Conservation (phyloP, 1,140 invertebrate genomes). For the Brachionus paranguensis region DNA sequence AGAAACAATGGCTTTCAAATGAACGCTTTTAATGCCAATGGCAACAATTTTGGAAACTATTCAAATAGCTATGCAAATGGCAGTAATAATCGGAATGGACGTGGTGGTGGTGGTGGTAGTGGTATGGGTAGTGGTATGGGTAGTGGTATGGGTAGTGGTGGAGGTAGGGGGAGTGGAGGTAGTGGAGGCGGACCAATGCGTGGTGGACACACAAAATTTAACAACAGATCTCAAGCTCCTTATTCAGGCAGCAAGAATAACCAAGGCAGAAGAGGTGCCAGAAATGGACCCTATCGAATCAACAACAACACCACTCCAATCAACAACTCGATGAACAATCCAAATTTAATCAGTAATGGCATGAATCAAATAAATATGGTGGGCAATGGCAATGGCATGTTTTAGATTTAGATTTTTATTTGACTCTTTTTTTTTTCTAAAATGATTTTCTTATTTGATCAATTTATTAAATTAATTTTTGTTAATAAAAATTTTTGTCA, state of each 20-base stretch:
- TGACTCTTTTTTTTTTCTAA: background rate
- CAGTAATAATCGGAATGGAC: background rate
- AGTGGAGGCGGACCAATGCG: background rate
- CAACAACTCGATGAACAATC: background rate
- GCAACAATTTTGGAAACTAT: background rate
- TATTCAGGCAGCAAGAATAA: background rate
- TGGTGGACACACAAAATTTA: background rate
- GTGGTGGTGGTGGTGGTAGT: background rate
- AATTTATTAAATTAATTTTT: background rate
- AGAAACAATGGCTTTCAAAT: background rate
- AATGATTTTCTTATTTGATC: background rate
- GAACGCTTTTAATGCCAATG: background rate
- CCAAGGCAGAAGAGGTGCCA: background rate
- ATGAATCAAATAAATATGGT: background rate
- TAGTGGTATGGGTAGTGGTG: background rate
- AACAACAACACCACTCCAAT: background rate
- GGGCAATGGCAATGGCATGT: background rate
- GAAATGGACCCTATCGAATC: background rate
- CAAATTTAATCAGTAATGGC: background rate
- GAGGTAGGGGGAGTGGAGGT: background rate
- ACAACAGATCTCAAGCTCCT: background rate
- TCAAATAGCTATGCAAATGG: constrained; percentile 59
- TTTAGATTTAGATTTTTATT: background rate
- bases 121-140: too few species aligned
- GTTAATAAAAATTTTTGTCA: background rate